Conservation (phyloP, 2,797 vertebrate genomes). For the Momotus momota region DNA sequence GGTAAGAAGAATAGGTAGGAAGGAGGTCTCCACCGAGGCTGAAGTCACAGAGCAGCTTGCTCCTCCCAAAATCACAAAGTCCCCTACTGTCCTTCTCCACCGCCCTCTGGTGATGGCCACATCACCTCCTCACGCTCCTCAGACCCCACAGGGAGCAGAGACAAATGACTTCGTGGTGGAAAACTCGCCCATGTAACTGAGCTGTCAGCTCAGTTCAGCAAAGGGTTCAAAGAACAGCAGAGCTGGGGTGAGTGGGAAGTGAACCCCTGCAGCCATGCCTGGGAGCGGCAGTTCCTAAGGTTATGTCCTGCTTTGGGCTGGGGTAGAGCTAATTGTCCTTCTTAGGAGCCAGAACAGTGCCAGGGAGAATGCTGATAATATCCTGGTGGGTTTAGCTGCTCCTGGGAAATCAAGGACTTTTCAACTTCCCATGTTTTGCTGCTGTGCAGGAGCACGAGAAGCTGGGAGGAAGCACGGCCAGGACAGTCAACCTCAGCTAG, state of each 20-base stretch:
- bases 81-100: not conserved
- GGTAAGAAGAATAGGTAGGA: not conserved
- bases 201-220: not conserved
- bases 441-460: not conserved
- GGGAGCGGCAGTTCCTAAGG: not conserved
- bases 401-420: not conserved
- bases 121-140: not conserved
- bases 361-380: not conserved
- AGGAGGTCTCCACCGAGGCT: not conserved
- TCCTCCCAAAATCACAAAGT: not conserved
- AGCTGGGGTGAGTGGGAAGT: not conserved
- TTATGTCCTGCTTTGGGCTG: not conserved
- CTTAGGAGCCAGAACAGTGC: not conserved
- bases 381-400: not conserved
- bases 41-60: not conserved
- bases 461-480: not conserved
- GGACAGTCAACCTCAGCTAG: not conserved
- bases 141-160: accelerated
- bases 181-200: not conserved
- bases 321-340: not conserved
- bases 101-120: not conserved
- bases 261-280: not conserved
- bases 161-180: not conserved
- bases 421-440: not conserved
- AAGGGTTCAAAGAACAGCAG: not conserved